phyloP scores from a whole-genome alignment of 2,888 invertebrate genomes.

The Willowsia nigromaculata region DNA sequence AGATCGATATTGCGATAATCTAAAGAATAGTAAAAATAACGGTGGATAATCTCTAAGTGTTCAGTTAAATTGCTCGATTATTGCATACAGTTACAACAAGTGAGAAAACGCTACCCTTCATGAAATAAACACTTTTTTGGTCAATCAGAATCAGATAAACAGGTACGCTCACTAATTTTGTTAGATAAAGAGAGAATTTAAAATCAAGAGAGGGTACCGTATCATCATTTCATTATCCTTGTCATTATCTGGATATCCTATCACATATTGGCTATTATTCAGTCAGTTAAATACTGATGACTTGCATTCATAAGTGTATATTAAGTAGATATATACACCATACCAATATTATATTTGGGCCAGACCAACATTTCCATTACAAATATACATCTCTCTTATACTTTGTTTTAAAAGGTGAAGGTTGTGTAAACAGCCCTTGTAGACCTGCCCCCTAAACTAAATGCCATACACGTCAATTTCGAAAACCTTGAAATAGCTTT shows the following conservation, averaged over 20 bases:
- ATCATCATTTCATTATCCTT: constrained; percentile 4
- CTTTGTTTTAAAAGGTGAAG: constrained; percentile 25
- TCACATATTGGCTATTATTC: background rate
- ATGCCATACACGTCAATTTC: constrained; percentile 4
- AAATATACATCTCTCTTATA: background rate
- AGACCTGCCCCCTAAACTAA: no score
- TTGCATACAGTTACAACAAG: no score
- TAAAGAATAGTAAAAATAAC: constrained; percentile 1
- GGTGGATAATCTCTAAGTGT: constrained; percentile 43
- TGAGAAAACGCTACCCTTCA: background rate
- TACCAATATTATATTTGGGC: no score
- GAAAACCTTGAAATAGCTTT: constrained; percentile 56
- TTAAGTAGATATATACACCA: no score
- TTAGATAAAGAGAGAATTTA: no score
- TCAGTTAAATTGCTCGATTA: constrained; percentile 55
- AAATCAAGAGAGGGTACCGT: constrained; percentile 2
- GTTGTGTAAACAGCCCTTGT: background rate
- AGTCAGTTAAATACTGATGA: no score
- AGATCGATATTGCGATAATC: background rate
- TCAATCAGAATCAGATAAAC: background rate
- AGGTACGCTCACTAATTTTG: no score
- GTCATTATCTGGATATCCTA: background rate
- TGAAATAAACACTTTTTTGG: constrained; percentile 16
- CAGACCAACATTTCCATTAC: no score
- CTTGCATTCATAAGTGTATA: no score